Evolutionary conservation across 1,140 invertebrate species (phyloP), one percentile per base, ranked within the genome.

Genomic region (Solen grandis): DNA sequence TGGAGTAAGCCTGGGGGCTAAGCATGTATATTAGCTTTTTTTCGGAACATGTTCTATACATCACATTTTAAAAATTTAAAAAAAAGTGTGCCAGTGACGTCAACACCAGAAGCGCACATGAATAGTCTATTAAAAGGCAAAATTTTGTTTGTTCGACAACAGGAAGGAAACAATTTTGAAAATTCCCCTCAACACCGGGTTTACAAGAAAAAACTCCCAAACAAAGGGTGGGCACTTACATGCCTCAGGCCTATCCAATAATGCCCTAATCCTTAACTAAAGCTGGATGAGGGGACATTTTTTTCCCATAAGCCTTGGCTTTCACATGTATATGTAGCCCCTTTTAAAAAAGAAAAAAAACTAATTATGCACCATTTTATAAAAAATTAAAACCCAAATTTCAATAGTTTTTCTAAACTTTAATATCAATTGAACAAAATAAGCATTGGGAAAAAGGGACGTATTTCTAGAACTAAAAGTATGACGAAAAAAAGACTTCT

Each of bases 281-380:
- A n/a, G n/a, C n/a, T n/a, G n/a, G n/a, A n/a, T n/a, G n/a, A n/a
- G n/a, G n/a, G n/a, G n/a, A n/a, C n/a, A n/a, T n/a, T n/a, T n/a
- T n/a, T n/a, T n/a, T n/a, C n/a, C n/a, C n/a, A n/a, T n/a, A n/a
- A n/a, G n/a, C n/a, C n/a, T n/a, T n/a, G n/a, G n/a, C n/a, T n/a
- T n/a, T n/a, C n/a, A n/a, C 62, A 65, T 65, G 62, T 65, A 65
- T 65, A 65, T 36, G 22, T 65, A 65, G 62, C 62, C 35, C 41
- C 62, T 65, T 65, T 41, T n/a, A n/a, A n/a, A n/a, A n/a, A 65
- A 65, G 41, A 19, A 10, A 54, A 22, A 22, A 22, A 54, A 54
- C 27, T 54, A 54, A 54, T 19, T 54, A 54, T 54, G 19, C n/a
- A 54, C 52, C 4, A 54, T 54, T 22, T 25, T 22, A 22, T 8